These are phyloP conservation scores for Leptopterna dolabrata DNA, from an alignment of 2,888 invertebrate species.

Conservation along the genomic window DNA sequence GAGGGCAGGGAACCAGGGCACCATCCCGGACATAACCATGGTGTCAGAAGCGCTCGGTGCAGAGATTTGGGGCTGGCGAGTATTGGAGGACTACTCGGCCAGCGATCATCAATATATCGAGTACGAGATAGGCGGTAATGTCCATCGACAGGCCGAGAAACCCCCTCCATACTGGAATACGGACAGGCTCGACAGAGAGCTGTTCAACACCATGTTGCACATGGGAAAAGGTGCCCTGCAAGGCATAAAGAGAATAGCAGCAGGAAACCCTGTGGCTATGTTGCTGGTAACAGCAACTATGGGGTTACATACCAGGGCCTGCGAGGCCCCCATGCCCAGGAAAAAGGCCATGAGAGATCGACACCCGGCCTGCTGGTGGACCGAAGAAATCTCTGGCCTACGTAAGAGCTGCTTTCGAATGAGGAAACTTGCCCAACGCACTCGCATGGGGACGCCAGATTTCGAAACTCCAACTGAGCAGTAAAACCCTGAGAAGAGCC, in stretches of 20 bases:
- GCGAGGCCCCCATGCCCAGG: slow-evolving; percentile 56
- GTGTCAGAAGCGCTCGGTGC: neutral
- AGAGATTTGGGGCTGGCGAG: neutral
- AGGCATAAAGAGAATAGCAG: neutral
- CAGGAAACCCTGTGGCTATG: neutral
- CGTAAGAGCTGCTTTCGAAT: slow-evolving; percentile 52
- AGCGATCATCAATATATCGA: slow-evolving; percentile 61
- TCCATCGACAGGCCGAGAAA: neutral
- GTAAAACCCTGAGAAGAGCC: neutral
- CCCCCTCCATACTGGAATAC: too few species aligned
- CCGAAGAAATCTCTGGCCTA: slow-evolving; percentile 60
- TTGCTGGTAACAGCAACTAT: slow-evolving; percentile 6
- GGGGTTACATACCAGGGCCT: neutral
- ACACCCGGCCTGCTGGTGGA: slow-evolving; percentile 62
- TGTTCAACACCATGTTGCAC: too few species aligned
- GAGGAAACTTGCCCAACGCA: slow-evolving; percentile 1
- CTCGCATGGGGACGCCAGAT: slow-evolving; percentile 23
- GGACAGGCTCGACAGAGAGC: neutral
- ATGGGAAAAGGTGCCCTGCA: too few species aligned
- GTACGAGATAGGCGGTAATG: neutral
- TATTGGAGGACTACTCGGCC: slow-evolving; percentile 47
- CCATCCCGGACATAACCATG: slow-evolving; percentile 31
- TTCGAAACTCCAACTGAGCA: neutral
- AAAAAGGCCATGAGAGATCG: too few species aligned
- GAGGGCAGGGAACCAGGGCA: neutral